phyloP scores from a whole-genome alignment of 2,797 vertebrate genomes.

The Dipus sagitta region DNA sequence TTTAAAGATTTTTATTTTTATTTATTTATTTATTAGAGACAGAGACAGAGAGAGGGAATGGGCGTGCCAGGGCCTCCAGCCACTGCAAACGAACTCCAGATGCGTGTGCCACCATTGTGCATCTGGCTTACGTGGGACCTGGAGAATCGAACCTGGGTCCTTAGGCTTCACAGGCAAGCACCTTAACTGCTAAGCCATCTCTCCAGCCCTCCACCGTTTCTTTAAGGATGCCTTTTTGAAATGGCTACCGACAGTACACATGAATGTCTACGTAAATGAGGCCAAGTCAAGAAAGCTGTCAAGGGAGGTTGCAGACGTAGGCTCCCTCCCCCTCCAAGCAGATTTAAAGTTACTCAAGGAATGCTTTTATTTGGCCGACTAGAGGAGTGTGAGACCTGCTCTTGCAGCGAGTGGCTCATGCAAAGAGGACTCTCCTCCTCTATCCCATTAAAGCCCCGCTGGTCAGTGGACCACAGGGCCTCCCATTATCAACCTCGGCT shows the following conservation, averaged over 20 bases:
- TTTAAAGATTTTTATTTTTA: no score
- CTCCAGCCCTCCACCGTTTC: neutral
- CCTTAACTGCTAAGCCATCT: no score
- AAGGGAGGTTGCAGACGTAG: neutral
- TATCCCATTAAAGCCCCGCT: constrained; percentile 74
- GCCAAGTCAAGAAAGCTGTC: constrained; percentile 32
- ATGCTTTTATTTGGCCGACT: constrained; percentile 63
- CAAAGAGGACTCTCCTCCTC: constrained; percentile 4
- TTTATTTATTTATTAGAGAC: no score
- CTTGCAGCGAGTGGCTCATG: neutral
- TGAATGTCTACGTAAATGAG: neutral
- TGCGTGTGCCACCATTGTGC: no score
- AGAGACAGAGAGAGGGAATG: no score
- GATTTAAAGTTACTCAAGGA: constrained; percentile 54
- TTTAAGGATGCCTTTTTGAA: neutral
- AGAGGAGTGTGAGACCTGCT: neutral
- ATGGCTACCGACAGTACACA: neutral
- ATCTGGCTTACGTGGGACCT: no score
- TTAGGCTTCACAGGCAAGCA: no score
- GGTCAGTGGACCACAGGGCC: constrained; percentile 69
- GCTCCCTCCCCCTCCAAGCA: neutral
- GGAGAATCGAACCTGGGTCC: no score
- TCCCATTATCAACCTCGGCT: constrained; percentile 90
- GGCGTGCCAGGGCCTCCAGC: no score
- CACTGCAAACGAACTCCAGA: no score